phyloP scores from a whole-genome alignment of 2,888 invertebrate species.

The Lochmaea crataegi region DNA sequence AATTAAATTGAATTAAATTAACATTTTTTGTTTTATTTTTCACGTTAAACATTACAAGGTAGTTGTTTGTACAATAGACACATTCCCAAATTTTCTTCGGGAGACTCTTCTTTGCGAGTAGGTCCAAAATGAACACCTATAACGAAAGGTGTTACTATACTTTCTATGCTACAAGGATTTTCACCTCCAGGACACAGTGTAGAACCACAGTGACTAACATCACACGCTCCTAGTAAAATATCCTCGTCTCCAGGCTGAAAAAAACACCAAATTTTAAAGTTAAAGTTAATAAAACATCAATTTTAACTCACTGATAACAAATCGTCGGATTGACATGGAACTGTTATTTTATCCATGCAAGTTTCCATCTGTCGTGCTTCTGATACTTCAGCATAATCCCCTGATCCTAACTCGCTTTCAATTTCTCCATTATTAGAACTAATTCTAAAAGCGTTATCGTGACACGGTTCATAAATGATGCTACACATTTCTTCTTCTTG shows the following conservation, averaged over 20 bases:
- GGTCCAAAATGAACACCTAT: constrained; percentile 81
- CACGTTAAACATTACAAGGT: constrained; percentile 67
- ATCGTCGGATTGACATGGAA: constrained; percentile 88
- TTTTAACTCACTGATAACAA: constrained; percentile 73
- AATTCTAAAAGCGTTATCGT: constrained; percentile 80
- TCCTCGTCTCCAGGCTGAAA: constrained; percentile 70
- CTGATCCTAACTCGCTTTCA: constrained; percentile 38
- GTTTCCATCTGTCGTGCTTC: constrained; percentile 59
- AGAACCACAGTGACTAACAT: constrained; percentile 82
- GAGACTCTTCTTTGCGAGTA: constrained; percentile 70
- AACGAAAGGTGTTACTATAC: constrained; percentile 80
- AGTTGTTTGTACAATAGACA: constrained; percentile 80
- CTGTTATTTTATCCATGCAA: constrained; percentile 80
- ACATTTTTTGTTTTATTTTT: neutral
- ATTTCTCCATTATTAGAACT: constrained; percentile 64
- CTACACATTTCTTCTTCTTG: constrained; percentile 79
- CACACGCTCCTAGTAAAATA: constrained; percentile 73
- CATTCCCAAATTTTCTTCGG: constrained; percentile 86
- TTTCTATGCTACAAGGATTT: constrained; percentile 76
- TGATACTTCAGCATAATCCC: constrained; percentile 19
- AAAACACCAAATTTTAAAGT: no score
- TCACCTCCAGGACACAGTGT: constrained; percentile 73
- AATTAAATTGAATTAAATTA: neutral
- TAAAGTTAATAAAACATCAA: neutral
- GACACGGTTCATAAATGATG: constrained; percentile 81